Conservation (phyloP, 1,140 invertebrate species). For the Anastatus disparis region DNA sequence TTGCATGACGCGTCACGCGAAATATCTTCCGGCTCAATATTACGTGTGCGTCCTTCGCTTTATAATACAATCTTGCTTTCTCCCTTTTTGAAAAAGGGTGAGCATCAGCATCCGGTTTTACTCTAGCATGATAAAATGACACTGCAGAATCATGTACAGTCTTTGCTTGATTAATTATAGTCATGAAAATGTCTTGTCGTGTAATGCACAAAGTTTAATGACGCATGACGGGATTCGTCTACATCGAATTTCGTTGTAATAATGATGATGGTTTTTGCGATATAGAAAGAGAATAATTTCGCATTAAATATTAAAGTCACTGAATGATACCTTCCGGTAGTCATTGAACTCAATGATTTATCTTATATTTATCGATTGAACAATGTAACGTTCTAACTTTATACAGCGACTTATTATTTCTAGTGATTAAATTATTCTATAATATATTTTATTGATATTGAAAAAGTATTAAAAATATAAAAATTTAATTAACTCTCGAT, state of each 20-base stretch:
- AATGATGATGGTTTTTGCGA: slow-evolving; percentile 19
- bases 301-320: background rate
- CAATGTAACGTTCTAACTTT: too few relatives aligned
- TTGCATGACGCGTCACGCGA: slow-evolving; percentile 8
- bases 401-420: too few relatives aligned
- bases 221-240: slow-evolving; percentile 31
- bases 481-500: too few relatives aligned
- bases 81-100: too few relatives aligned
- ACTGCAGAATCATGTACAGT: background rate
- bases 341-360: slow-evolving; percentile 8
- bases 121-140: slow-evolving; percentile 3
- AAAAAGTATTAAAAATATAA: too few relatives aligned
- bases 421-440: too few relatives aligned
- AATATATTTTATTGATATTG: too few relatives aligned
- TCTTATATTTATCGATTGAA: too few relatives aligned
- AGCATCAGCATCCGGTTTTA: background rate
- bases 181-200: slow-evolving; percentile 16
- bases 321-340: background rate
- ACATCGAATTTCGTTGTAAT: slow-evolving; percentile 18
- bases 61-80: background rate
- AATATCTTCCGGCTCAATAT: slow-evolving; percentile 38
- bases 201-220: slow-evolving; percentile 5
- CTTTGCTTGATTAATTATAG: slow-evolving; percentile 35
- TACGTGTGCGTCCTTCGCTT: background rate
- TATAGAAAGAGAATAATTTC: too few relatives aligned